Evolutionary conservation across 2,888 invertebrate species (phyloP).

Genomic region (Temnothorax unifasciatus): DNA sequence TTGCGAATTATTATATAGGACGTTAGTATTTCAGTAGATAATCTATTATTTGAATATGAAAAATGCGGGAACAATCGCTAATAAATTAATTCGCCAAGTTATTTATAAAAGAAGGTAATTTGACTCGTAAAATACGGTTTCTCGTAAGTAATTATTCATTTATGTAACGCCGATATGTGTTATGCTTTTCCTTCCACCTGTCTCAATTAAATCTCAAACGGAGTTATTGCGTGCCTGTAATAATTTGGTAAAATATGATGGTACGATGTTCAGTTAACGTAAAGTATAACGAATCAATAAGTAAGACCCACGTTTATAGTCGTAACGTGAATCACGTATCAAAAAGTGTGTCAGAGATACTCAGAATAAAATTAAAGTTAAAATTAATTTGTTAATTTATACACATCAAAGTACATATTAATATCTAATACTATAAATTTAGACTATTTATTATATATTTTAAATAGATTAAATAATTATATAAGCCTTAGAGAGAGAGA

Average conservation of each 20-base stretch:
- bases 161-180: neutral
- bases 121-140: conserved; percentile 10
- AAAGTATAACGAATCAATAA: conserved; percentile 11
- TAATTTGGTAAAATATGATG: conserved; percentile 27
- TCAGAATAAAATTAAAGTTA: neutral
- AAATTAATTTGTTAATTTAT: conserved; percentile 5
- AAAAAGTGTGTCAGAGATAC: neutral
- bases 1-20: conserved; percentile 63
- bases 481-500: neutral
- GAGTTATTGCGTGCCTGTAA: conserved; percentile 40
- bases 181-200: conserved; percentile 12
- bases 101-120: conserved; percentile 55
- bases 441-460: neutral
- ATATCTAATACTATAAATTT: neutral
- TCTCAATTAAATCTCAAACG: conserved; percentile 48
- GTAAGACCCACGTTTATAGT: neutral
- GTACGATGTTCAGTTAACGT: neutral
- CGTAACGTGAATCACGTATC: neutral
- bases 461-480: neutral
- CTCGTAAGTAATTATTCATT: conserved; percentile 1
- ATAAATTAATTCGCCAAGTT: conserved; percentile 56
- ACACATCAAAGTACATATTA: neutral
- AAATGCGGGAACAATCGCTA: conserved; percentile 35
- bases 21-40: conserved; percentile 47
- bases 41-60: conserved; percentile 70